A percentile compares a stretch with the other conserved stretches of the same genome.
phyloP scores from a whole-genome alignment of 2,797 vertebrate species.

The Caiman crocodilus region DNA sequence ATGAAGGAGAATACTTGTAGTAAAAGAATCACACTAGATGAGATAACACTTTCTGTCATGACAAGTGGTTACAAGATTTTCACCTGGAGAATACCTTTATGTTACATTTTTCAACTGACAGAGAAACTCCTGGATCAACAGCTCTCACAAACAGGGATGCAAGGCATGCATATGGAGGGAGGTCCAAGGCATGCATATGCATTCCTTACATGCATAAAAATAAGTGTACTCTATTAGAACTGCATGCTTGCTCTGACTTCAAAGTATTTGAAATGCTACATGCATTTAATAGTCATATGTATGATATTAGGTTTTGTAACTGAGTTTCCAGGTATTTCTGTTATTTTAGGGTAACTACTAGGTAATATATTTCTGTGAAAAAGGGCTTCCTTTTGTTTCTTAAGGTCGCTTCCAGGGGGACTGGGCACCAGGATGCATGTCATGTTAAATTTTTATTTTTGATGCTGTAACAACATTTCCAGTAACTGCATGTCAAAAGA shows the following conservation, averaged over 20 bases:
- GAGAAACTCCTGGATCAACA: background rate
- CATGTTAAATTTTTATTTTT: slow-evolving; percentile 49
- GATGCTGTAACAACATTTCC: background rate
- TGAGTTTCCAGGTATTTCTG: background rate
- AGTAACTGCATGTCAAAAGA: background rate
- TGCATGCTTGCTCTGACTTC: background rate
- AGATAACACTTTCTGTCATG: background rate
- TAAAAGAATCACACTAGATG: background rate
- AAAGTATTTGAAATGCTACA: background rate
- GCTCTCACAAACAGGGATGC: background rate
- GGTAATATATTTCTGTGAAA: slow-evolving; percentile 15
- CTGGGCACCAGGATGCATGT: slow-evolving; percentile 7
- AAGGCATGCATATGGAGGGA: background rate
- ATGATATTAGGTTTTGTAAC: background rate
- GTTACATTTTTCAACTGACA: background rate
- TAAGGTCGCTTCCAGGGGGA: slow-evolving; percentile 29
- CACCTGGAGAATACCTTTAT: background rate
- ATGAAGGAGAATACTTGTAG: background rate
- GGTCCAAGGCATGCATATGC: background rate
- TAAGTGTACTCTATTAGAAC: background rate
- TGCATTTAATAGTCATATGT: background rate
- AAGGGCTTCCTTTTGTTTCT: slow-evolving; percentile 34
- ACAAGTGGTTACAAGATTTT: background rate
- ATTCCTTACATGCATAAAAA: background rate
- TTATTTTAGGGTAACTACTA: slow-evolving; percentile 5